Percentiles rank a stretch among this genome's conserved stretches.
These are phyloP conservation scores for Haemorhous mexicanus DNA, from an alignment of 2,113 vertebrate species.

Conservation along the genomic window DNA sequence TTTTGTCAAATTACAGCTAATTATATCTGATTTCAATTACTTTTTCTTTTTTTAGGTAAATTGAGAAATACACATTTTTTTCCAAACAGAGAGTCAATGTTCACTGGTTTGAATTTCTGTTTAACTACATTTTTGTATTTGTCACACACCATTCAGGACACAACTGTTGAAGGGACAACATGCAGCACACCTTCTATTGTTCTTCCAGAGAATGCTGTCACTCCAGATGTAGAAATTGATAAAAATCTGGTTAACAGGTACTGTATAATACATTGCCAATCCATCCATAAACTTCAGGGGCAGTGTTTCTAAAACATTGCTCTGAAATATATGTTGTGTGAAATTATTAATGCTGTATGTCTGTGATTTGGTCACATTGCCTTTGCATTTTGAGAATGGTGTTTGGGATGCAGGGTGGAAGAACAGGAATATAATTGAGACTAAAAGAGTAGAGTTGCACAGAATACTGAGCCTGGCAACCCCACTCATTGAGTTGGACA, in stretches of 20 bases:
- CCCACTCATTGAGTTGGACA: background rate
- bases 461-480: background rate
- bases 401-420: background rate
- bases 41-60: background rate
- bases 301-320: background rate
- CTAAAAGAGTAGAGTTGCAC: background rate
- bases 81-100: background rate
- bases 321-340: background rate
- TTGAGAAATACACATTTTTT: background rate
- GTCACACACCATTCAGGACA: constrained; percentile 66
- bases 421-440: background rate
- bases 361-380: background rate
- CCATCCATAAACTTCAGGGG: background rate
- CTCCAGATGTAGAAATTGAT: constrained; percentile 71
- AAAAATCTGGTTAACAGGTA: constrained; percentile 74
- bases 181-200: constrained; percentile 82
- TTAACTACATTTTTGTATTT: constrained; percentile 50
- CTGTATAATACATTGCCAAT: background rate
- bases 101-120: background rate
- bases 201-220: constrained; percentile 79
- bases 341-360: background rate
- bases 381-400: background rate
- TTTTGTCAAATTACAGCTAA: background rate
- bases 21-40: background rate
- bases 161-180: constrained; percentile 63